Conservation (phyloP, 1,140 invertebrate genomes). For the Atta colombica region DNA sequence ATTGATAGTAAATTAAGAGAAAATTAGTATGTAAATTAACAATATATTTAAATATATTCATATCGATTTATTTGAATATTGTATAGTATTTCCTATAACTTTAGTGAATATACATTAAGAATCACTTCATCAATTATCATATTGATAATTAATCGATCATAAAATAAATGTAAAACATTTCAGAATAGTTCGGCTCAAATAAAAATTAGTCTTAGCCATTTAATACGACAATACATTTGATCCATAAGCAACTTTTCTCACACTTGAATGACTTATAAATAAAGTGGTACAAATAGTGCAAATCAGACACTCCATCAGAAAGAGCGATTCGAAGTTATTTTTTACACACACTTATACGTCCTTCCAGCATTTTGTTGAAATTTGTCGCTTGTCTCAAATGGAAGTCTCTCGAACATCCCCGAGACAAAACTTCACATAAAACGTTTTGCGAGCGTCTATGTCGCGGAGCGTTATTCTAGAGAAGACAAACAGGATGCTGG, state of each 20-base stretch:
- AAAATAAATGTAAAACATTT: not conserved
- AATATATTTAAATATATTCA: not conserved
- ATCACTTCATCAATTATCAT: not conserved
- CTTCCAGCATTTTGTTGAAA: slow-evolving; percentile 31
- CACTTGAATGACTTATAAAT: not conserved
- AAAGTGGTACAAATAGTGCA: slow-evolving; percentile 17
- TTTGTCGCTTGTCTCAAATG: slow-evolving; percentile 34
- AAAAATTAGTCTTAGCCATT: not conserved
- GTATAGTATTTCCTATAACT: not conserved
- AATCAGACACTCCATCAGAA: not conserved
- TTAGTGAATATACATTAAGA: not conserved
- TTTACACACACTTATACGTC: slow-evolving; percentile 17
- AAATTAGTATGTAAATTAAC: not conserved
- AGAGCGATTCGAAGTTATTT: slow-evolving; percentile 34
- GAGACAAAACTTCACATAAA: slow-evolving; percentile 45
- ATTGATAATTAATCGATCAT: not conserved
- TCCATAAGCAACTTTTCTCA: not conserved
- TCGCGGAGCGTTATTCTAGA: slow-evolving; percentile 44
- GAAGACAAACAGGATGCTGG: slow-evolving; percentile 57
- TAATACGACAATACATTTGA: not conserved
- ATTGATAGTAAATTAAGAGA: not conserved
- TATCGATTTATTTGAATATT: not conserved
- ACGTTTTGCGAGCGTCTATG: slow-evolving; percentile 44
- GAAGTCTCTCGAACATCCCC: slow-evolving; percentile 16
- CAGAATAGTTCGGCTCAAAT: not conserved